Evolutionary conservation across 2,113 vertebrate species (phyloP).

Genomic region (Percopsis transmontana): DNA sequence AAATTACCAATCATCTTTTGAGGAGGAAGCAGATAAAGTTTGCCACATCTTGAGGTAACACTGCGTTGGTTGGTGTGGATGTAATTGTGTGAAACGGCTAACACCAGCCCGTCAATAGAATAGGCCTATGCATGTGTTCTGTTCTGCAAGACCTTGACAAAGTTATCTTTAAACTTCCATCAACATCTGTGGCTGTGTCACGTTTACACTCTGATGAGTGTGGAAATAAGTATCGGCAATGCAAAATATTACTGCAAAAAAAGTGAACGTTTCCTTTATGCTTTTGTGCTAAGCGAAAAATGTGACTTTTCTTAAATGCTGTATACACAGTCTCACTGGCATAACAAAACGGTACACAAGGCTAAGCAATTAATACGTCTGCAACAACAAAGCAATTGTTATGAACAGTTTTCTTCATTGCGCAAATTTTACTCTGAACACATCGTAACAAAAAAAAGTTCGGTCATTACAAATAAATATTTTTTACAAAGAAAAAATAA

Average conservation of each 20-base stretch:
- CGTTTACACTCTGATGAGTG: not conserved
- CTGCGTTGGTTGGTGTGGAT: not conserved
- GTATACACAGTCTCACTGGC: conserved; percentile 17
- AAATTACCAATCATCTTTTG: not conserved
- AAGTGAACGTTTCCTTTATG: not conserved
- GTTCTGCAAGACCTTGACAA: not conserved
- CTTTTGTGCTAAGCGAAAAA: not conserved
- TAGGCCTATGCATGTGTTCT: not conserved
- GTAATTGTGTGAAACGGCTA: not conserved
- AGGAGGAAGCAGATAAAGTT: not conserved
- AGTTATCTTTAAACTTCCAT: conserved; percentile 22
- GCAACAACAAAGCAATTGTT: conserved; percentile 5
- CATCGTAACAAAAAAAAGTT: conserved; percentile 11
- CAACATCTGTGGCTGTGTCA: not conserved
- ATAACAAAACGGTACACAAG: conserved; percentile 27
- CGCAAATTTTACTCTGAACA: conserved; percentile 26
- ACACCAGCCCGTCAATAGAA: conserved; percentile 1
- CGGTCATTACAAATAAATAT: conserved; percentile 35
- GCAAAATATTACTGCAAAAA: not conserved
- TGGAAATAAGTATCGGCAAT: conserved; percentile 1
- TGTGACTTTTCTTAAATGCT: conserved; percentile 14
- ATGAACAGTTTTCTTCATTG: conserved; percentile 10
- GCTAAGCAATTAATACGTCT: conserved; percentile 35
- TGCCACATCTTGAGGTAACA: not conserved
- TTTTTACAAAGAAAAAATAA: conserved; percentile 12